Percentiles rank a stretch among this genome's conserved stretches.
phyloP scores from a whole-genome alignment of 2,888 invertebrate genomes.

The Brassicogethes aeneus region DNA sequence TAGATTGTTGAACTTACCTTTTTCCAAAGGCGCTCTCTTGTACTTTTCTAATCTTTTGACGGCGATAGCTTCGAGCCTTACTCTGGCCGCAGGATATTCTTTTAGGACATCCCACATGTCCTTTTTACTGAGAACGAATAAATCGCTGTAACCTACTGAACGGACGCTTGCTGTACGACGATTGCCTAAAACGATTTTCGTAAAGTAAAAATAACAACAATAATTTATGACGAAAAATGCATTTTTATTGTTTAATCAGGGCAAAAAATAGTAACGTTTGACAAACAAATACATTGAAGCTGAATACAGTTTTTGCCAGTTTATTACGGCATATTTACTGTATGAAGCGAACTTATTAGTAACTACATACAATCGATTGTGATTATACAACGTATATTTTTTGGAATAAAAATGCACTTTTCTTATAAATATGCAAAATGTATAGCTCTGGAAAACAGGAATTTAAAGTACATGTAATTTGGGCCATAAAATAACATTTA shows the following conservation, averaged over 20 bases:
- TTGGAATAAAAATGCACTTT: too few relatives aligned
- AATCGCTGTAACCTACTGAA: conserved; percentile 97
- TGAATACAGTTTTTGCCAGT: too few relatives aligned
- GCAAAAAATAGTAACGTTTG: too few relatives aligned
- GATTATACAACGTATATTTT: too few relatives aligned
- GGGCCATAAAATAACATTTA: too few relatives aligned
- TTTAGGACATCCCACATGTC: conserved; percentile 99
- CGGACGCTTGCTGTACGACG: conserved; percentile 95
- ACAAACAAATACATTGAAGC: too few relatives aligned
- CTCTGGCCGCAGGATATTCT: conserved; percentile 88
- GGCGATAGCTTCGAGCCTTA: conserved; percentile 93
- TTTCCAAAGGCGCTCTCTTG: conserved; percentile 87
- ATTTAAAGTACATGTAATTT: too few relatives aligned
- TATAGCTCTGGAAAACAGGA: too few relatives aligned
- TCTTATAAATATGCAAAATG: too few relatives aligned
- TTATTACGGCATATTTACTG: too few relatives aligned
- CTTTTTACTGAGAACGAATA: conserved; percentile 97
- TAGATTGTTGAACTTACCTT: conserved; percentile 53
- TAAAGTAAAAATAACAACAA: conserved; percentile 1
- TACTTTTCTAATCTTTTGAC: conserved; percentile 96
- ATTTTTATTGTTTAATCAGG: neutral
- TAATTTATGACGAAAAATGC: neutral
- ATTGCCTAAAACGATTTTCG: conserved; percentile 67
- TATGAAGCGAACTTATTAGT: too few relatives aligned
- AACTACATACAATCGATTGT: too few relatives aligned